Percentiles rank a stretch among this genome's conserved stretches.
Conservation (phyloP, 2,797 vertebrate genomes). For the Sebastes iracundus region DNA sequence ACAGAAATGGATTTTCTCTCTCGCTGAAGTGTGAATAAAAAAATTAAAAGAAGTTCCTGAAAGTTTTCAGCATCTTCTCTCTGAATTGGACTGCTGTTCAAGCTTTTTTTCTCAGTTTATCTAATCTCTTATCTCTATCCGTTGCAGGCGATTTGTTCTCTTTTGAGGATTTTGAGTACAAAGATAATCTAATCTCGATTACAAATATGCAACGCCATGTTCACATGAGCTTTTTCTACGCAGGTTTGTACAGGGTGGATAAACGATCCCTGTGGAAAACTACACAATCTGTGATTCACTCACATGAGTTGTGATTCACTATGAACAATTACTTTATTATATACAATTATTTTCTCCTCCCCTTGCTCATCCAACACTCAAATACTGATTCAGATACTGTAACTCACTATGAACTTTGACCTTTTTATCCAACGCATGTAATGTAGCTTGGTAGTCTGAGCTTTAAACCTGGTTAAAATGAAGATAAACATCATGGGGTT, state of each 20-base stretch:
- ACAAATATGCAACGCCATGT: background rate
- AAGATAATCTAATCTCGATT: conserved; percentile 35
- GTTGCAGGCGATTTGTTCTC: background rate
- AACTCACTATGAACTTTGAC: background rate
- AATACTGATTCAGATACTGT: background rate
- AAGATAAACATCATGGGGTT: background rate
- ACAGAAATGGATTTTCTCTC: background rate
- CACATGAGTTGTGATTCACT: conserved; percentile 24
- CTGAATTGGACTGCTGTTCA: background rate
- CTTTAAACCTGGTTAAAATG: background rate
- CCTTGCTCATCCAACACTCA: background rate
- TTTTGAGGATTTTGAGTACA: conserved; percentile 6
- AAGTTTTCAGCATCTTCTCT: background rate
- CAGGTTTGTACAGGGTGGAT: background rate
- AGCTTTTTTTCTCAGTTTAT: background rate
- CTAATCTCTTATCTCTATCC: conserved; percentile 18
- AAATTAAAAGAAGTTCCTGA: background rate
- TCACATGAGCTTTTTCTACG: background rate
- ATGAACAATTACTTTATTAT: background rate
- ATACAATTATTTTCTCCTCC: background rate
- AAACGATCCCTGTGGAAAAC: conserved; percentile 22
- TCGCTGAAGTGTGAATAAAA: background rate
- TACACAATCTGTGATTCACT: conserved; percentile 23
- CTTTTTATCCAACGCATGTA: background rate
- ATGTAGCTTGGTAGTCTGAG: background rate